Conservation (phyloP, 2,888 invertebrate species). For the Drosophila recens region DNA sequence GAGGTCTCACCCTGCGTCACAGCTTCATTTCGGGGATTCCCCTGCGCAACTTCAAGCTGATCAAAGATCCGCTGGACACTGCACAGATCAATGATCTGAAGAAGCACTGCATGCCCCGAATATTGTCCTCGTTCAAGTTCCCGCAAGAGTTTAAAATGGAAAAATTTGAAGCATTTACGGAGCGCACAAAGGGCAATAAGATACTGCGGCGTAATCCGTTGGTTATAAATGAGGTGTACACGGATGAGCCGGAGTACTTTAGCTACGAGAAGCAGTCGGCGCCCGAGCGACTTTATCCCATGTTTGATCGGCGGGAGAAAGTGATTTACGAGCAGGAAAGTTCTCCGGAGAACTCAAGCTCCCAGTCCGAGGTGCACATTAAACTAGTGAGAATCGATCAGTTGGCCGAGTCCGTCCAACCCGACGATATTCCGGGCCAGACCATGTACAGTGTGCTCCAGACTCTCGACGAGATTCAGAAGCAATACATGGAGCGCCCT, state of each 20-base stretch:
- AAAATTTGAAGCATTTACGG: constrained; percentile 35
- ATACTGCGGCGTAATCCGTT: constrained; percentile 25
- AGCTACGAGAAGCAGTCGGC: constrained; percentile 60
- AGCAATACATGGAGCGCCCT: constrained; percentile 19
- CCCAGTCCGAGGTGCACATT: not conserved
- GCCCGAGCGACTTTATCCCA: constrained; percentile 79
- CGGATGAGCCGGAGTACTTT: constrained; percentile 24
- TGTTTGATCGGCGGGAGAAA: constrained; percentile 31
- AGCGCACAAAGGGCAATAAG: constrained; percentile 2
- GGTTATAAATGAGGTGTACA: not conserved
- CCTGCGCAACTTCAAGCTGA: constrained; percentile 38
- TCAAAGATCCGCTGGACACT: constrained; percentile 1
- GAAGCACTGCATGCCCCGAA: constrained; percentile 67
- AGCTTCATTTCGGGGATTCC: fast-evolving
- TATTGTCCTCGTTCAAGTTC: constrained; percentile 81
- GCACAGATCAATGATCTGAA: constrained; percentile 42
- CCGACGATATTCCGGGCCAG: fast-evolving
- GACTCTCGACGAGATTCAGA: constrained; percentile 45
- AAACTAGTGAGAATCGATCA: constrained; percentile 4
- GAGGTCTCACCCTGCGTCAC: fast-evolving
- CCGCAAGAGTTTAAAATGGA: constrained; percentile 68
- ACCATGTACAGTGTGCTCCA: constrained; percentile 35
- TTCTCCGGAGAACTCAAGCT: not conserved
- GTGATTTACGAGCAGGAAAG: not conserved
- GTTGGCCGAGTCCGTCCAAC: not conserved